phyloP scores from a whole-genome alignment of 1,140 invertebrate species.

The Tenebrio molitor region DNA sequence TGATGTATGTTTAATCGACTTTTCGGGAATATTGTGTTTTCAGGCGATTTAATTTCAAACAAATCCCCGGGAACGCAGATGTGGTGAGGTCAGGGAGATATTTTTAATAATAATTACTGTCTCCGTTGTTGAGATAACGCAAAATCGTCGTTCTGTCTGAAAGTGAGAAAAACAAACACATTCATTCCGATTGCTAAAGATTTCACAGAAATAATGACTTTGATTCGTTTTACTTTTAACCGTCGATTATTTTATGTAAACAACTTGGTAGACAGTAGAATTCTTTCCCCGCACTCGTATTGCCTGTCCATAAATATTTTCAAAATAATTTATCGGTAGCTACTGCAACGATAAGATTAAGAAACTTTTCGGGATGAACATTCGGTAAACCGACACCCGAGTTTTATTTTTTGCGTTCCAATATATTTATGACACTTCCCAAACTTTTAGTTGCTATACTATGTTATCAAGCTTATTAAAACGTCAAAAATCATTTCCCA shows the following conservation, averaged over 20 bases:
- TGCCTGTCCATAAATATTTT: conserved; percentile 6
- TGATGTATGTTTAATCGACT: conserved; percentile 39
- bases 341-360: conserved; percentile 36
- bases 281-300: background rate
- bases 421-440: conserved; percentile 32
- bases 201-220: conserved; percentile 19
- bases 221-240: conserved; percentile 16
- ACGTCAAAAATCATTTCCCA: conserved; percentile 17
- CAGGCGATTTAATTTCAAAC: conserved; percentile 35
- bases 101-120: conserved; percentile 29
- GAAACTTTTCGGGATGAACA: conserved; percentile 26
- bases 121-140: conserved; percentile 9
- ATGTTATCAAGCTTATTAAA: conserved; percentile 14
- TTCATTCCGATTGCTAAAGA: conserved; percentile 31
- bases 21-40: conserved; percentile 24
- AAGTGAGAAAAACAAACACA: conserved; percentile 38
- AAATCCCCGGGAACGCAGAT: conserved; percentile 6
- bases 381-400: conserved; percentile 19
- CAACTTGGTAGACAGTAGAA: background rate
- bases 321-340: conserved; percentile 22
- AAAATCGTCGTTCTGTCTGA: background rate
- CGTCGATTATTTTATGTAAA: conserved; percentile 17
- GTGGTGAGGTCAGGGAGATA: background rate
- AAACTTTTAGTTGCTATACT: conserved; percentile 13
- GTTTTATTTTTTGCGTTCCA: conserved; percentile 29